A percentile compares a stretch with the other conserved stretches of the same genome.
Conservation (phyloP, 2,888 invertebrate genomes). For the Chalcis sispes region DNA sequence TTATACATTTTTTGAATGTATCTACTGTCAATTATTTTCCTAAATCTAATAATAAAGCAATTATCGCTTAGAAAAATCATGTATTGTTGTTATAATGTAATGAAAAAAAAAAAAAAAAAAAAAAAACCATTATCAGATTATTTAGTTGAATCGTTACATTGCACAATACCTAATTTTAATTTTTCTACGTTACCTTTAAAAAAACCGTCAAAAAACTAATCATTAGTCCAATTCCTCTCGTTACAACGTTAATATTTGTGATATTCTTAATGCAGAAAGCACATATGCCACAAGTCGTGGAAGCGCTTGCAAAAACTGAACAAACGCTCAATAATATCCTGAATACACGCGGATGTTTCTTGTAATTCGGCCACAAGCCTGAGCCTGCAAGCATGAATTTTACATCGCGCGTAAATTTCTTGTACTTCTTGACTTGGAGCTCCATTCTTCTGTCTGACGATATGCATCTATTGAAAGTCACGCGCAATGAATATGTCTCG, state of each 20-base stretch:
- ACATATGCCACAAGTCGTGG: not conserved
- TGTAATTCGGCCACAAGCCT: slow-evolving; percentile 28
- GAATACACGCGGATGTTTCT: not conserved
- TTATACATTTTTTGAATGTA: too few species aligned
- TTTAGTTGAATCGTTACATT: too few species aligned
- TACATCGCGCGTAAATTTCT: slow-evolving; percentile 13
- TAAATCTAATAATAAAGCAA: too few species aligned
- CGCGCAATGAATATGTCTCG: too few species aligned
- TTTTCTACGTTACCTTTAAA: slow-evolving; percentile 35
- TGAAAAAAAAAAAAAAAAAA: too few species aligned
- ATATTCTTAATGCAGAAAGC: slow-evolving; percentile 30
- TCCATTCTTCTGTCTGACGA: slow-evolving; percentile 26
- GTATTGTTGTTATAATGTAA: too few species aligned
- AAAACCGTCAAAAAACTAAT: slow-evolving; percentile 47
- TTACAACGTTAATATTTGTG: slow-evolving; percentile 13
- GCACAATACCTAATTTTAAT: too few species aligned
- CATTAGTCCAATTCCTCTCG: slow-evolving; percentile 44
- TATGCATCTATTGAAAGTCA: too few species aligned
- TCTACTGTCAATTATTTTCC: too few species aligned
- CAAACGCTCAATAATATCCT: not conserved
- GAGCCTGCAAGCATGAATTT: slow-evolving; percentile 3
- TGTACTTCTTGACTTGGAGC: slow-evolving; percentile 6
- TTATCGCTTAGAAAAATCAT: too few species aligned
- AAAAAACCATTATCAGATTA: too few species aligned
- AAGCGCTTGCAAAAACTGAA: not conserved